A percentile compares a stretch with the other conserved stretches of the same genome.
Evolutionary conservation across 2,888 invertebrate species (phyloP).

Genomic region (Tupiocoris notatus): DNA sequence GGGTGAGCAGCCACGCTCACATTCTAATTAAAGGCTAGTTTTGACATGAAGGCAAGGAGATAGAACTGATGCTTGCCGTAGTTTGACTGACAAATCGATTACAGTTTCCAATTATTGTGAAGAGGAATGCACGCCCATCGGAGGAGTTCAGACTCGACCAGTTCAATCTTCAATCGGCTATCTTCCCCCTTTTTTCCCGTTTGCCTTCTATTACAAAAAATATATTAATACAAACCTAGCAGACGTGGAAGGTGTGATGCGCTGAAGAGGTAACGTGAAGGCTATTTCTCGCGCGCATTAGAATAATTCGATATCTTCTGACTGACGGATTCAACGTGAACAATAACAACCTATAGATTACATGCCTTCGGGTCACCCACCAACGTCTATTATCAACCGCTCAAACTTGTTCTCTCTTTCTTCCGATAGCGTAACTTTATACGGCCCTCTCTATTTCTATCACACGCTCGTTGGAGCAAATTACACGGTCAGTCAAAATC

Average conservation of each 20-base stretch:
- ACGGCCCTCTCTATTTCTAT: not conserved
- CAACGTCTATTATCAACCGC: slow-evolving; percentile 38
- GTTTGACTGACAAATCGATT: slow-evolving; percentile 48
- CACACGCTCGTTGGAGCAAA: not conserved
- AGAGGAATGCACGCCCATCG: slow-evolving; percentile 43
- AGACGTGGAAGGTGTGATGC: not conserved
- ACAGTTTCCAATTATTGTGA: slow-evolving; percentile 48
- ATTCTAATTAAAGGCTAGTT: slow-evolving; percentile 47
- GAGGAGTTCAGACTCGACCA: slow-evolving; percentile 21
- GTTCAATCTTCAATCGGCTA: slow-evolving; percentile 29
- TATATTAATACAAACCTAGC: slow-evolving; percentile 40
- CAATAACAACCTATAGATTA: slow-evolving; percentile 44
- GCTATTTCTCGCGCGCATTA: slow-evolving; percentile 29
- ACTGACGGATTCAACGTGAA: slow-evolving; percentile 43
- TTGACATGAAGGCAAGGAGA: no score
- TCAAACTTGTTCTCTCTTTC: slow-evolving; percentile 26
- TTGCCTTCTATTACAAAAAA: slow-evolving; percentile 40
- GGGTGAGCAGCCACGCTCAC: slow-evolving; percentile 41
- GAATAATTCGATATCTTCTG: slow-evolving; percentile 42
- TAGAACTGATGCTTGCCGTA: slow-evolving; percentile 7
- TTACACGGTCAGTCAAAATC: slow-evolving; percentile 26
- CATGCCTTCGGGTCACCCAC: slow-evolving; percentile 41
- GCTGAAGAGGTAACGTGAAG: not conserved
- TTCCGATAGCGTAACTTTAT: not conserved
- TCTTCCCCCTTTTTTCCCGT: not conserved